Conservation (phyloP, 2,888 invertebrate species). For the Metellina segmentata region DNA sequence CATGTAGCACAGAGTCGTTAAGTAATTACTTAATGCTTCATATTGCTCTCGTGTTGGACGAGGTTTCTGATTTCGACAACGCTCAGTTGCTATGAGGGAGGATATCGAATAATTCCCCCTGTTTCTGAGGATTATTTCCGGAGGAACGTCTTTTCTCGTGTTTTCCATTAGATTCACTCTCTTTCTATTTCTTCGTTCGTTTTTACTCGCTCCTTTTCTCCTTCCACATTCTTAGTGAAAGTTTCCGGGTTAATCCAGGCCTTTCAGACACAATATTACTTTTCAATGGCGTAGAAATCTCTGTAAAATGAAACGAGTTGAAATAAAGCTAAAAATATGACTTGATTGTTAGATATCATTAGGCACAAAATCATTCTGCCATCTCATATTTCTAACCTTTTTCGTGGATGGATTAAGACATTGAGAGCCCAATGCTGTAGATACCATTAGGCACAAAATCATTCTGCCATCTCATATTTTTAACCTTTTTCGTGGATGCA, state of each 20-base stretch:
- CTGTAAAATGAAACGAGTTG: no score
- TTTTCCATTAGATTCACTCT: background rate
- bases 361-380: no score
- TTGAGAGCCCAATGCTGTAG: no score
- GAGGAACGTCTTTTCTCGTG: background rate
- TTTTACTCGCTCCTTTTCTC: background rate
- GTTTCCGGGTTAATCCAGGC: background rate
- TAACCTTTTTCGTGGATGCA: no score
- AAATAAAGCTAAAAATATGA: no score
- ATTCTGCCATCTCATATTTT: no score
- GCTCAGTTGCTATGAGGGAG: background rate
- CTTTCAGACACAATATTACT: background rate
- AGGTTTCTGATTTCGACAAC: conserved; percentile 17
- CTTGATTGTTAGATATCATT: no score
- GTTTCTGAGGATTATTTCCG: conserved; percentile 35
- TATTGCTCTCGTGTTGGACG: background rate
- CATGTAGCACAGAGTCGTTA: background rate
- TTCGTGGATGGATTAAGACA: no score
- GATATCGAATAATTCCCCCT: conserved; percentile 32
- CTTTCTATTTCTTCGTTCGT: background rate
- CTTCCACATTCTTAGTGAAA: background rate
- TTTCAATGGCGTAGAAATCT: no score
- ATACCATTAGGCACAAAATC: no score
- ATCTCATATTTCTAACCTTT: no score
- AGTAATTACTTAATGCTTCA: conserved; percentile 14